Percentiles rank a stretch among this genome's conserved stretches.
Evolutionary conservation across 2,113 vertebrate species (phyloP).

Genomic region (Pitta sordida): DNA sequence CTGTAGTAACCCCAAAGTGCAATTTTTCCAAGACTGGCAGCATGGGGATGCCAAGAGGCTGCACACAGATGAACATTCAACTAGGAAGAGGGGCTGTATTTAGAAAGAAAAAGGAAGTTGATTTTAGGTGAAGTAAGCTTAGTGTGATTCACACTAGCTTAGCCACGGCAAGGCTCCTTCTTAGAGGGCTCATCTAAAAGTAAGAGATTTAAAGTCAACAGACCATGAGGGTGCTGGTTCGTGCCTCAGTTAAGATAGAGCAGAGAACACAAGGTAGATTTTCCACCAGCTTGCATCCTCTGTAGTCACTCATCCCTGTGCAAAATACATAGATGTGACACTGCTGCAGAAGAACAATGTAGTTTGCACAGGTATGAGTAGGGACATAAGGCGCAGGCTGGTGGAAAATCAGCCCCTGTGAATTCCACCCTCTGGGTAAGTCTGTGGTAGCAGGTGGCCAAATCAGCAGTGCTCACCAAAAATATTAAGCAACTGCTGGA

Average conservation of each 20-base stretch:
- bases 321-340: constrained; percentile 23
- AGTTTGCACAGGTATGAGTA: neutral
- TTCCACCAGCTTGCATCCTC: constrained; percentile 44
- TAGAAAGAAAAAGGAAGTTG: neutral
- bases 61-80: neutral
- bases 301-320: neutral
- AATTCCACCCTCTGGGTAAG: neutral
- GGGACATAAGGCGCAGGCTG: neutral
- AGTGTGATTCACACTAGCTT: constrained; percentile 34
- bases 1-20: neutral
- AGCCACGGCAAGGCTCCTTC: constrained; percentile 21
- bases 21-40: neutral
- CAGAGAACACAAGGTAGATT: constrained; percentile 43
- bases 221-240: constrained; percentile 25
- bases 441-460: neutral
- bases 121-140: constrained; percentile 17
- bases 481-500: neutral
- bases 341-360: constrained; percentile 15
- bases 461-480: neutral
- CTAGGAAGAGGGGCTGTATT: neutral
- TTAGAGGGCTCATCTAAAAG: constrained; percentile 23
- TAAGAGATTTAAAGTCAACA: constrained; percentile 37
- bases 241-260: neutral
- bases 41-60: neutral
- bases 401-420: neutral